A percentile compares a stretch with the other conserved stretches of the same genome.
phyloP scores from a whole-genome alignment of 2,888 invertebrate species.

The Acronicta psi region DNA sequence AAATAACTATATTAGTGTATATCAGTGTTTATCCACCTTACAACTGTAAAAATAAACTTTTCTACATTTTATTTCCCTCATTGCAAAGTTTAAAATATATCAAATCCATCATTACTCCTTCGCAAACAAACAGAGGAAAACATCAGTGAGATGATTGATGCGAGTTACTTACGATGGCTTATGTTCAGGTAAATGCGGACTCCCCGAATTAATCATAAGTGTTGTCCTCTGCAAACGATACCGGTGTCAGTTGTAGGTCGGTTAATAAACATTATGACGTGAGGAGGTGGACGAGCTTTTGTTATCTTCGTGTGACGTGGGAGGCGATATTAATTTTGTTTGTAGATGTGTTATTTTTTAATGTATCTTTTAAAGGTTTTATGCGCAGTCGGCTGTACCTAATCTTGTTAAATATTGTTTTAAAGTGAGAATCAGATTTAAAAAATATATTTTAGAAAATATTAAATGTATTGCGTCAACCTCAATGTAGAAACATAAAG shows the following conservation, averaged over 20 bases:
- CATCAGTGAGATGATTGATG: conserved; percentile 42
- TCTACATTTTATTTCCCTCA: conserved; percentile 3
- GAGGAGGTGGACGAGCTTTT: background rate
- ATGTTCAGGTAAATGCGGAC: conserved; percentile 33
- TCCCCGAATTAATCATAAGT: conserved; percentile 39
- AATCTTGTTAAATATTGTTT: too few species aligned
- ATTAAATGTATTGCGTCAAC: too few species aligned
- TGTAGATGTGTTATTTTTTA: too few species aligned
- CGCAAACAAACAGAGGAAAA: conserved; percentile 36
- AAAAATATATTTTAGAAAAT: too few species aligned
- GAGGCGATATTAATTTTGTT: too few species aligned
- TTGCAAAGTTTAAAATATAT: conserved; percentile 21
- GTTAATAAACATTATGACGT: conserved; percentile 7
- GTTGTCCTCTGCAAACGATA: conserved; percentile 39
- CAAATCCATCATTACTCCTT: conserved; percentile 33
- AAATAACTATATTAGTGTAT: too few species aligned
- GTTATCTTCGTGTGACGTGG: background rate
- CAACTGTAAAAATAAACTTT: background rate
- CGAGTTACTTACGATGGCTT: conserved; percentile 32
- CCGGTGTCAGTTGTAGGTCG: conserved; percentile 2
- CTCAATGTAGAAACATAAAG: too few species aligned
- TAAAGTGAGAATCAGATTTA: too few species aligned
- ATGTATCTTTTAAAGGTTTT: too few species aligned
- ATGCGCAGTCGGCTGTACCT: too few species aligned
- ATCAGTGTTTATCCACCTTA: too few species aligned